Evolutionary conservation across 2,113 vertebrate species (phyloP).

Genomic region (Malurus alboscapulatus): DNA sequence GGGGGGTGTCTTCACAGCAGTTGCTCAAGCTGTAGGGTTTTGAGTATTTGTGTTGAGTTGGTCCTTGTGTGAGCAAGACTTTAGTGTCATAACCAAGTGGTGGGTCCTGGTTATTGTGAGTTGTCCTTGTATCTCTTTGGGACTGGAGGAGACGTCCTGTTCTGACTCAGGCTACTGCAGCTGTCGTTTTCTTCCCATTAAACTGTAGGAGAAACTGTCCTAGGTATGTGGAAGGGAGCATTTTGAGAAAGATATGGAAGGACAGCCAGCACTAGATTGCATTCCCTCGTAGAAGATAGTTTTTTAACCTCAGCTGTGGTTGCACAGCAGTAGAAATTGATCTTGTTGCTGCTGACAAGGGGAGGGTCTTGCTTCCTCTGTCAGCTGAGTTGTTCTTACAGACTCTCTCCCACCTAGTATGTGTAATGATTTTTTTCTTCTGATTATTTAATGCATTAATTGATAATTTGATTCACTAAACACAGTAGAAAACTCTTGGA

Average conservation of each 20-base stretch:
- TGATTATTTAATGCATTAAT: not conserved
- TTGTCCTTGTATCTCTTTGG: not conserved
- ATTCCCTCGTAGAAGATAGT: not conserved
- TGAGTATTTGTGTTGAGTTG: not conserved
- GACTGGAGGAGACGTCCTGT: fast-evolving
- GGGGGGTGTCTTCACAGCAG: not conserved
- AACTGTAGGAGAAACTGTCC: not conserved
- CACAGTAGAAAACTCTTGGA: not conserved
- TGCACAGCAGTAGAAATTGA: not conserved
- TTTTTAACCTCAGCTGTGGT: not conserved
- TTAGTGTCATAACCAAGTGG: not conserved
- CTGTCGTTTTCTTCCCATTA: not conserved
- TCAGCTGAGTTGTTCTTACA: not conserved
- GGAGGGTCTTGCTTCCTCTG: not conserved
- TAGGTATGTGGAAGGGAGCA: not conserved
- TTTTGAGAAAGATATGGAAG: not conserved
- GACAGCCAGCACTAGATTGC: no score
- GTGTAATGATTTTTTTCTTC: not conserved
- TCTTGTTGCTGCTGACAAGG: not conserved
- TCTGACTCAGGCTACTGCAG: not conserved
- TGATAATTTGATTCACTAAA: not conserved
- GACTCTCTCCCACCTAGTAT: not conserved
- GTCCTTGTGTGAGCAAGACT: not conserved
- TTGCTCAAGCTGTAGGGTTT: not conserved
- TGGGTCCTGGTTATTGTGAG: not conserved